phyloP scores from a whole-genome alignment of 2,113 vertebrate species.

The Mustela lutreola region DNA sequence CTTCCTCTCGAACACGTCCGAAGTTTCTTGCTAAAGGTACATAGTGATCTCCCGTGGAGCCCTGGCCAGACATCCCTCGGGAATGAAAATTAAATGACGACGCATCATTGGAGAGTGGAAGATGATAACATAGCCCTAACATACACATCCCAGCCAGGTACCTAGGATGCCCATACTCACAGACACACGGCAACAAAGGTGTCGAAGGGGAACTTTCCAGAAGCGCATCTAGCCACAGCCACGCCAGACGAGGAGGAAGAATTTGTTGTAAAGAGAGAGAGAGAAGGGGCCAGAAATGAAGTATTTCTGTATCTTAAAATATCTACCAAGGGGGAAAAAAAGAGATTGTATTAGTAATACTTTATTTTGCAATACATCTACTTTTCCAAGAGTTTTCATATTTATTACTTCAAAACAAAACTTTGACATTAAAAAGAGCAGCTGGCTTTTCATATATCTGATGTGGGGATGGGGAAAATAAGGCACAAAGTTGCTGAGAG shows the following conservation, averaged over 20 bases:
- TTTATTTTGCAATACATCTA: not conserved
- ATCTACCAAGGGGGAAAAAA: conserved; percentile 82
- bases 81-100: not conserved
- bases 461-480: not conserved
- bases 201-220: conserved; percentile 72
- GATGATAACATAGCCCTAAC: fast-evolving
- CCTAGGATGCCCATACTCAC: conserved; percentile 83
- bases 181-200: conserved; percentile 87
- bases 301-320: conserved; percentile 85
- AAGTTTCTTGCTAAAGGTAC: not conserved
- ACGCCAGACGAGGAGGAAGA: conserved; percentile 65
- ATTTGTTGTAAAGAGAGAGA: conserved; percentile 84
- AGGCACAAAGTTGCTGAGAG: not conserved
- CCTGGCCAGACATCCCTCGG: not conserved
- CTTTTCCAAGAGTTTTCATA: not conserved
- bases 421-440: not conserved
- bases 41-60: not conserved
- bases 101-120: not conserved
- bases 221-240: conserved; percentile 69
- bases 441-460: not conserved
- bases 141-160: not conserved
- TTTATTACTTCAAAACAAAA: conserved; percentile 20
- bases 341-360: not conserved
- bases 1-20: not conserved
- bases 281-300: conserved; percentile 88